These are phyloP conservation scores for Pseudococcus jackbeardsleyi DNA, from an alignment of 2,888 invertebrate species.

Conservation along the genomic window DNA sequence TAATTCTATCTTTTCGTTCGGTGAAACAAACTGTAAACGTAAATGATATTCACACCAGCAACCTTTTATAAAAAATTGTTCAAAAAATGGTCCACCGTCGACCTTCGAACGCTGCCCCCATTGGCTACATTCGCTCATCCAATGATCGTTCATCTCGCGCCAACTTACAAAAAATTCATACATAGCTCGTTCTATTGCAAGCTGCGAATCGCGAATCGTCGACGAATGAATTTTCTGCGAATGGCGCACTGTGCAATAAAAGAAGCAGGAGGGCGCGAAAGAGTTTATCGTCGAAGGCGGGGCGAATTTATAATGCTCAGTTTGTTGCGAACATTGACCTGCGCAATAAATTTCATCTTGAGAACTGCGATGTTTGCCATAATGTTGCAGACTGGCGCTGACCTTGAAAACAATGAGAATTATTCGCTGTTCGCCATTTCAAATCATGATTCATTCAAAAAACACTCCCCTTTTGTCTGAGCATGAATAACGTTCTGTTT, in stretches of 20 bases:
- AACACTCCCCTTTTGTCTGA: background rate
- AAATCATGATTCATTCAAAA: background rate
- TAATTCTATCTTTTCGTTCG: no score
- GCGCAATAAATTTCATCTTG: constrained; percentile 5
- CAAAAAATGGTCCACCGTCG: no score
- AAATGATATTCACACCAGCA: no score
- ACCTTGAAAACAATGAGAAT: background rate
- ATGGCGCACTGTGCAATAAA: background rate
- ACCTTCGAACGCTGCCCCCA: no score
- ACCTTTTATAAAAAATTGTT: no score
- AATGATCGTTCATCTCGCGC: no score
- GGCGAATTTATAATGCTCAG: background rate
- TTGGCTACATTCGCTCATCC: no score
- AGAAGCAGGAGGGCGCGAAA: background rate
- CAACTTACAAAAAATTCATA: no score
- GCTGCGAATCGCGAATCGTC: background rate
- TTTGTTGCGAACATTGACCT: background rate
- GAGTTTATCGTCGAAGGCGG: constrained; percentile 17
- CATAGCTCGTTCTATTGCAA: background rate
- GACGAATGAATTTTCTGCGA: constrained; percentile 15
- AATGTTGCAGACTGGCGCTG: background rate
- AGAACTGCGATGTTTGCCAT: background rate
- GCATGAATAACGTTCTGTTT: background rate
- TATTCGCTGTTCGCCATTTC: background rate
- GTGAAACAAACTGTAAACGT: no score